Evolutionary conservation across 2,113 vertebrate species (phyloP).

Genomic region (Alaudala cheleensis): DNA sequence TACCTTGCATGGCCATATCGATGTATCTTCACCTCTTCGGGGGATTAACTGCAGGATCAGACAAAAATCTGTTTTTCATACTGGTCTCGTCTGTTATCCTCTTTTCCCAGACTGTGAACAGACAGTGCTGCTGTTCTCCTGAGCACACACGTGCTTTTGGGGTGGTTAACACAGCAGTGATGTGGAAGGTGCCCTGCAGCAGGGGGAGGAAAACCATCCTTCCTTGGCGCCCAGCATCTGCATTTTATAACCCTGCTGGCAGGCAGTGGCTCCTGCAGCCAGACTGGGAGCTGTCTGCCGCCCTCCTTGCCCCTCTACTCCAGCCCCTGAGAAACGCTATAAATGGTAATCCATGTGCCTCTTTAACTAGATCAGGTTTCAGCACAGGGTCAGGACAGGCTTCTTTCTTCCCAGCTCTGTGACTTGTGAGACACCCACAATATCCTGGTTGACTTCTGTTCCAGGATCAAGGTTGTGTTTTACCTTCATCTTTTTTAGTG

Average conservation of each 20-base stretch:
- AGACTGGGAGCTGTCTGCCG: background rate
- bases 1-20: background rate
- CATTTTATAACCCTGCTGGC: background rate
- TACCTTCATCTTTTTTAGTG: slow-evolving; percentile 16
- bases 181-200: background rate
- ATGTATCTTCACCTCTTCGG: background rate
- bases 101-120: background rate
- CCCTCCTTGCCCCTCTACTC: background rate
- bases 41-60: background rate
- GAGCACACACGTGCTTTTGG: background rate
- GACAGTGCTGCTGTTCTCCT: background rate
- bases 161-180: background rate
- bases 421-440: slow-evolving; percentile 18
- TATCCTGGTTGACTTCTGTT: slow-evolving; percentile 39
- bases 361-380: slow-evolving; percentile 52
- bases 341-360: slow-evolving; percentile 38
- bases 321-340: slow-evolving; percentile 11
- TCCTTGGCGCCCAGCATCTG: background rate
- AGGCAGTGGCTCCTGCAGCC: background rate
- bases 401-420: slow-evolving; percentile 40
- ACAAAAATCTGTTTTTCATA: background rate
- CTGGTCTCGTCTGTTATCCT: background rate
- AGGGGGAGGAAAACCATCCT: background rate
- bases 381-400: background rate
- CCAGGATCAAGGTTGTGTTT: slow-evolving; percentile 19